These are phyloP conservation scores for Osmerus eperlanus DNA, from an alignment of 2,113 vertebrate genomes.

Conservation along the genomic window DNA sequence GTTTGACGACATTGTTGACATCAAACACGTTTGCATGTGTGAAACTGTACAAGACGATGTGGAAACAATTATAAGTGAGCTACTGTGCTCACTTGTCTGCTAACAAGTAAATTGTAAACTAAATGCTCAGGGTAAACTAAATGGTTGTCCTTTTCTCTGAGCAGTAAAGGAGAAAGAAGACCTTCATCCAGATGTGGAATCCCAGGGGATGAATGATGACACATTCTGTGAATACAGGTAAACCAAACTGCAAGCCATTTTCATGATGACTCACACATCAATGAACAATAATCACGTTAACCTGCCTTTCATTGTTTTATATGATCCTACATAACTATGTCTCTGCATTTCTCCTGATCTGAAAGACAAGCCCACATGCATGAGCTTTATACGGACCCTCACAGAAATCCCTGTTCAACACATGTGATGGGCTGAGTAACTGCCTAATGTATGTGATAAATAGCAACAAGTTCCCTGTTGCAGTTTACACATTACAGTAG, in stretches of 20 bases:
- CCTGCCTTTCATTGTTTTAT: conserved; percentile 25
- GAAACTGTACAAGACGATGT: too few species aligned
- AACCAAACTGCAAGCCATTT: conserved; percentile 38
- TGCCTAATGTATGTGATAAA: conserved; percentile 52
- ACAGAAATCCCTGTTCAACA: conserved; percentile 42
- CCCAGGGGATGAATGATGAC: conserved; percentile 93
- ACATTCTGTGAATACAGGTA: conserved; percentile 98
- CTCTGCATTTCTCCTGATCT: conserved; percentile 50
- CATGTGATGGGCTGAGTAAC: conserved; percentile 61
- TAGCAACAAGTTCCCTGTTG: conserved; percentile 46
- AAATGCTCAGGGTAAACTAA: too few species aligned
- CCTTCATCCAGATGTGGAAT: conserved; percentile 91
- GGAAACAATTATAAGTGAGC: too few species aligned
- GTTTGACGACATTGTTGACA: too few species aligned
- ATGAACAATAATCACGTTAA: conserved; percentile 10
- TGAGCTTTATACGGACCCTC: conserved; percentile 55
- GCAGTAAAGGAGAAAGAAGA: conserved; percentile 97
- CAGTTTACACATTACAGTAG: conserved; percentile 56
- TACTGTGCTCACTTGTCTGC: too few species aligned
- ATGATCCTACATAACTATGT: conserved; percentile 40
- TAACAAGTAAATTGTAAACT: too few species aligned
- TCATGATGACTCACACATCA: background rate
- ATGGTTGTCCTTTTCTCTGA: conserved; percentile 31
- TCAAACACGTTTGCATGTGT: too few species aligned
- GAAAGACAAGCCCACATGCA: conserved; percentile 61